Evolutionary conservation across 2,113 vertebrate species (phyloP).

Genomic region (Carassius carassius): DNA sequence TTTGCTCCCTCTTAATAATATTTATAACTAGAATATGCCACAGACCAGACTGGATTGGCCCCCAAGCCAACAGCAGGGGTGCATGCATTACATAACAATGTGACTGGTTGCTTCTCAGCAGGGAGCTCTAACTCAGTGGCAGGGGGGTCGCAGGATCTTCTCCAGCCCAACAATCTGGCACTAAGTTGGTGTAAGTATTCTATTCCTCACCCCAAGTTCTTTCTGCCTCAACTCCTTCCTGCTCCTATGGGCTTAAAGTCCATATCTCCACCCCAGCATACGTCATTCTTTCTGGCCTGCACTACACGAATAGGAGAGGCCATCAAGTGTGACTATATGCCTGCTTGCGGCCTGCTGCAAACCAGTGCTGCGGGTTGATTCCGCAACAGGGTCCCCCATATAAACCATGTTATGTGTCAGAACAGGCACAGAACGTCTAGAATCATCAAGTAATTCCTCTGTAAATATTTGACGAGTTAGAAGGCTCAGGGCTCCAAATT

Average conservation of each 20-base stretch:
- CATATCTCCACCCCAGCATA: constrained; percentile 28
- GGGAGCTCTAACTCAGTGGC: constrained; percentile 79
- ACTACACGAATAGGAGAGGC: not conserved
- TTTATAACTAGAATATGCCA: constrained; percentile 24
- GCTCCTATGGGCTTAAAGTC: constrained; percentile 39
- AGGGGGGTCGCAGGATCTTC: constrained; percentile 82
- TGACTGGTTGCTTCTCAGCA: constrained; percentile 82
- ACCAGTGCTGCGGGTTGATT: not conserved
- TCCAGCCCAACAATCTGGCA: constrained; percentile 84
- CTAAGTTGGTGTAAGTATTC: constrained; percentile 84
- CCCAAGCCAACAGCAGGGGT: constrained; percentile 4
- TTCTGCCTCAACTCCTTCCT: constrained; percentile 60
- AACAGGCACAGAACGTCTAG: constrained; percentile 1
- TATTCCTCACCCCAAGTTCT: constrained; percentile 62
- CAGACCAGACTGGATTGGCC: constrained; percentile 22
- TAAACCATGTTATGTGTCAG: not conserved
- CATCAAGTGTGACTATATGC: not conserved
- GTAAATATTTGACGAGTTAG: not conserved
- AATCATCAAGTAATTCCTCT: not conserved
- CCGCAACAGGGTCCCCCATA: not conserved
- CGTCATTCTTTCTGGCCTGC: constrained; percentile 6
- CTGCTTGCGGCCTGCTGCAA: constrained; percentile 12
- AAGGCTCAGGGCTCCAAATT: constrained; percentile 7
- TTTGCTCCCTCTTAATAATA: constrained; percentile 41
- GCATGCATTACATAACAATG: constrained; percentile 70